phyloP scores from a whole-genome alignment of 2,888 invertebrate species.

The Pandemis cinnamomeana region DNA sequence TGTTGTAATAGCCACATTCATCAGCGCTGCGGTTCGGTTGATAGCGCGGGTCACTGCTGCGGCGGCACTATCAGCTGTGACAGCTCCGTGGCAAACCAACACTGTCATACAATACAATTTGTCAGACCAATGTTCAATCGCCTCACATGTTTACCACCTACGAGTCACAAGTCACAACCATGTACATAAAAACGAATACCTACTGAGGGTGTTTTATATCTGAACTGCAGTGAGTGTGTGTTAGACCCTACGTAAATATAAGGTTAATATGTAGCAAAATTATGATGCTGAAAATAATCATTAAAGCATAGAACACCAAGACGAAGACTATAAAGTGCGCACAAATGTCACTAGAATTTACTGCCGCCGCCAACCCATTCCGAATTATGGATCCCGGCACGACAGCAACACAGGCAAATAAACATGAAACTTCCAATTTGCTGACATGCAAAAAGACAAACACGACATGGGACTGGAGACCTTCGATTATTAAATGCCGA shows the following conservation, averaged over 20 bases:
- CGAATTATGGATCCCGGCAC: conserved; percentile 23
- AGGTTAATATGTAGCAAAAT: neutral
- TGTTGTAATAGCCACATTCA: neutral
- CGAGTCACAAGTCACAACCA: neutral
- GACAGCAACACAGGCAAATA: conserved; percentile 22
- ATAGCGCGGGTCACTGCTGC: neutral
- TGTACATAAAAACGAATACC: too few species aligned
- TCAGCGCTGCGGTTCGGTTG: neutral
- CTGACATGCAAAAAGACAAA: conserved; percentile 34
- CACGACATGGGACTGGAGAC: conserved; percentile 20
- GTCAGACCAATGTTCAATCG: neutral
- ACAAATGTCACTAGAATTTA: conserved; percentile 36
- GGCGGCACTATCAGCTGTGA: conserved; percentile 1
- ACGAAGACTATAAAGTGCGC: neutral
- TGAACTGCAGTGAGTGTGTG: neutral
- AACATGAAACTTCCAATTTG: conserved; percentile 32
- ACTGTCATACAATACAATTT: neutral
- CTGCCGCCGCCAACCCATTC: conserved; percentile 12
- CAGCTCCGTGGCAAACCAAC: neutral
- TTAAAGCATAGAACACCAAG: neutral
- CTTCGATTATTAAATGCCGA: conserved; percentile 30
- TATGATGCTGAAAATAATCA: neutral
- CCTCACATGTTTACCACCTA: neutral
- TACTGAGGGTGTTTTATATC: too few species aligned
- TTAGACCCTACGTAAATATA: neutral